Conservation (phyloP, 2,113 vertebrate species). For the Hemiprocne comata region DNA sequence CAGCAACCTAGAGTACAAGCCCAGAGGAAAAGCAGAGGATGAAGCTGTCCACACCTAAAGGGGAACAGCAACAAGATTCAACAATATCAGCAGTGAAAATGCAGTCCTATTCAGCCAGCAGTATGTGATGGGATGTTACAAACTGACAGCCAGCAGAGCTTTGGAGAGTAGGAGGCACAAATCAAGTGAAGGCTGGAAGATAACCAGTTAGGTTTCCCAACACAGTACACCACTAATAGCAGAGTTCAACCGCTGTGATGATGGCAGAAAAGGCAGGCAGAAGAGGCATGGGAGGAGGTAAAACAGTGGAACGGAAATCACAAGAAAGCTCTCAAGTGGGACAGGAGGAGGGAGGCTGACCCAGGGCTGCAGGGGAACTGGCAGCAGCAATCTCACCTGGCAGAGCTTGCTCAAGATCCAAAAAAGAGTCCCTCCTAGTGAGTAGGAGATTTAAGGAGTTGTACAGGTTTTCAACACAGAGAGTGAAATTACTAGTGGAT, state of each 20-base stretch:
- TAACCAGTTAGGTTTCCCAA: not conserved
- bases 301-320: not conserved
- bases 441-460: not conserved
- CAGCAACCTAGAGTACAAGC: not conserved
- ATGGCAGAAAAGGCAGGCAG: too few relatives aligned
- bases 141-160: not conserved
- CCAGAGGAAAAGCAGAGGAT: not conserved
- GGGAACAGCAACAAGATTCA: not conserved
- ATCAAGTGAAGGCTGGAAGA: not conserved
- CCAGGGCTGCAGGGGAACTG: not conserved
- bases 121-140: not conserved
- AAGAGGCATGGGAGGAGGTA: too few relatives aligned
- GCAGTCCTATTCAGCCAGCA: not conserved
- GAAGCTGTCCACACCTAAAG: not conserved
- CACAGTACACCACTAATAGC: fast-evolving
- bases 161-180: not conserved
- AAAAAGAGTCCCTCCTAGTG: not conserved
- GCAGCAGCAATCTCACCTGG: not conserved
- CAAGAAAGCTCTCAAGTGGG: not conserved
- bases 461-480: not conserved
- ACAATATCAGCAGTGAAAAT: not conserved
- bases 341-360: not conserved
- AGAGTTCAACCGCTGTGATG: not conserved
- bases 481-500: not conserved
- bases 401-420: not conserved